These are phyloP conservation scores for Cosmorhoe ocellata DNA, from an alignment of 2,888 invertebrate species.

Conservation along the genomic window DNA sequence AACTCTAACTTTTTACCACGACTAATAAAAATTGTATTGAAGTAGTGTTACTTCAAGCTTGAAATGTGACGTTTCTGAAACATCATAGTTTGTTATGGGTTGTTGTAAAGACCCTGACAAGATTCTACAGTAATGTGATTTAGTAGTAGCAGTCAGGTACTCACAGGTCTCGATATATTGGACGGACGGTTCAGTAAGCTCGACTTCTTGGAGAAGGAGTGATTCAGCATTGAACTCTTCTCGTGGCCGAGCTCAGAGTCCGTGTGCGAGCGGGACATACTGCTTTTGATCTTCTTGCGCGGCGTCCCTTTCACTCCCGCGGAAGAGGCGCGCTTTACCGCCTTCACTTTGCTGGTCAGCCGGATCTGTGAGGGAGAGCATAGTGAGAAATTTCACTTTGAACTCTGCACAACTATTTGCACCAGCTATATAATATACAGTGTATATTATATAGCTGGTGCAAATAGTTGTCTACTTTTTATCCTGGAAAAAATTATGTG, in stretches of 20 bases:
- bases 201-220: slow-evolving; percentile 79
- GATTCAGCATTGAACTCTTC: slow-evolving; percentile 82
- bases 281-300: slow-evolving; percentile 76
- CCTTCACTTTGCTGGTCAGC: slow-evolving; percentile 77
- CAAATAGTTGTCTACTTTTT: too few species aligned
- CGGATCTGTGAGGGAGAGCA: slow-evolving; percentile 58
- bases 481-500: too few species aligned
- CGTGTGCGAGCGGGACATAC: slow-evolving; percentile 60
- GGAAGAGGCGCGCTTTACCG: slow-evolving; percentile 72
- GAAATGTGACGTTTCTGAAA: too few species aligned
- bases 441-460: too few species aligned
- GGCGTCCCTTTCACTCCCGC: slow-evolving; percentile 62
- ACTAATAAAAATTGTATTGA: too few species aligned
- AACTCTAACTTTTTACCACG: too few species aligned
- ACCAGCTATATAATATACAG: too few species aligned
- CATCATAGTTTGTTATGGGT: too few species aligned
- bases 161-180: slow-evolving; percentile 86
- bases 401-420: too few species aligned
- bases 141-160: too few species aligned
- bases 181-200: slow-evolving; percentile 86
- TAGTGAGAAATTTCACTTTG: background rate
- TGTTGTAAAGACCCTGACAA: background rate
- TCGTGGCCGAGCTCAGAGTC: slow-evolving; percentile 75
- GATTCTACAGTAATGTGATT: background rate
- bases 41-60: too few species aligned